Conservation (phyloP, 2,797 vertebrate species). For the Bucorvus abyssinicus region DNA sequence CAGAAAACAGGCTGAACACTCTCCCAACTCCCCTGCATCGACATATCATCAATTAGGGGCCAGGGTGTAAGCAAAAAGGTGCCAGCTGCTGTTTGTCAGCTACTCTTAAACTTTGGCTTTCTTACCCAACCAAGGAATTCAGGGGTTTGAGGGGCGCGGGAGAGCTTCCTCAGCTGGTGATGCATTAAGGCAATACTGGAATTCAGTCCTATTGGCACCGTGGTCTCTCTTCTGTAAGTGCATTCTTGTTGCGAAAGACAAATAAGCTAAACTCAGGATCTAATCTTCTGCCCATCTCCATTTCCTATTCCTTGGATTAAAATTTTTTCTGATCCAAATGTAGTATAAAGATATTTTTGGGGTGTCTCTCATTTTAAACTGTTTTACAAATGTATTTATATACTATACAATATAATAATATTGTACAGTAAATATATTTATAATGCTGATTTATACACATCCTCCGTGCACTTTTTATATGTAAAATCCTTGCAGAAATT, state of each 20-base stretch:
- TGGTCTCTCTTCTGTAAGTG: background rate
- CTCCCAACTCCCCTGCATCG: background rate
- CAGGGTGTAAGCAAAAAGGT: background rate
- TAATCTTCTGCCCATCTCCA: background rate
- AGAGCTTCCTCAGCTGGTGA: background rate
- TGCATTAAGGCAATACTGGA: background rate
- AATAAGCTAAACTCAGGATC: background rate
- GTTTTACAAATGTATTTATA: background rate
- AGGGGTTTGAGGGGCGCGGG: fast-evolving
- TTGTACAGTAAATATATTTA: background rate
- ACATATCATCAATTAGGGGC: background rate
- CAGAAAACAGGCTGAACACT: background rate
- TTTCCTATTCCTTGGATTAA: background rate
- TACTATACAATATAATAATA: background rate
- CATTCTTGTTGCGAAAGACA: background rate
- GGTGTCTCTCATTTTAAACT: background rate
- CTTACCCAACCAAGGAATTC: background rate
- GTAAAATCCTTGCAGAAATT: background rate
- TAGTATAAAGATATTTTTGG: background rate
- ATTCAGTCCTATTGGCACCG: background rate
- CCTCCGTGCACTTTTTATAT: background rate
- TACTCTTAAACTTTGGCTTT: background rate
- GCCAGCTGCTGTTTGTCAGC: background rate
- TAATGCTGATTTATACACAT: background rate
- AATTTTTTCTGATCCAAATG: background rate